These are phyloP conservation scores for Microdon myrmicae DNA, from an alignment of 2,888 invertebrate species.

Conservation along the genomic window DNA sequence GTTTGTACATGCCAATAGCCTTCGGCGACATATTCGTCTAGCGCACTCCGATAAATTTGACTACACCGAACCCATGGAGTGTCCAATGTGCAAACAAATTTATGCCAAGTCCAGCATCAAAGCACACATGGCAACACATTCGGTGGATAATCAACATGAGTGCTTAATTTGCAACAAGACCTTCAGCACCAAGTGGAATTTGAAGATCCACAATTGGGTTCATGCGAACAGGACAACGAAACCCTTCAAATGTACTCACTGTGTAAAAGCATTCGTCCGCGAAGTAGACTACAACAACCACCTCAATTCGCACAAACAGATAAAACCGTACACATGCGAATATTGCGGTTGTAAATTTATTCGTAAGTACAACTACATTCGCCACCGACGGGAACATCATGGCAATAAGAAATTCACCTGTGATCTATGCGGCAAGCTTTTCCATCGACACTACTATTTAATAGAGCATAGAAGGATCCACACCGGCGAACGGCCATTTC, in stretches of 20 bases:
- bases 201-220: conserved; percentile 89
- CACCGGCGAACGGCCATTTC: conserved; percentile 79
- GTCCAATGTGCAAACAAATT: conserved; percentile 74
- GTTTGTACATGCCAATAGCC: conserved; percentile 84
- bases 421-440: conserved; percentile 81
- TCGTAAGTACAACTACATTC: conserved; percentile 86
- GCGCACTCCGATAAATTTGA: conserved; percentile 82
- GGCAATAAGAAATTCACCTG: conserved; percentile 82
- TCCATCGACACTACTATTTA: conserved; percentile 87
- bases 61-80: conserved; percentile 74
- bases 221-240: conserved; percentile 85
- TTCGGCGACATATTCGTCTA: conserved; percentile 84
- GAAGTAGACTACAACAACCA: conserved; percentile 84
- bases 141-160: conserved; percentile 78
- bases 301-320: conserved; percentile 85
- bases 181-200: conserved; percentile 90
- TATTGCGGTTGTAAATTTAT: conserved; percentile 91
- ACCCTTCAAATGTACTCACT: conserved; percentile 85
- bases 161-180: conserved; percentile 86
- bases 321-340: conserved; percentile 86
- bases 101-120: conserved; percentile 83
- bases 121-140: conserved; percentile 83
- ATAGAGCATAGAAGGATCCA: conserved; percentile 89
- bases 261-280: conserved; percentile 86
- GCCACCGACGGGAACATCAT: conserved; percentile 87